phyloP scores from a whole-genome alignment of 2,797 vertebrate genomes.

The Rhinogobio ventralis region DNA sequence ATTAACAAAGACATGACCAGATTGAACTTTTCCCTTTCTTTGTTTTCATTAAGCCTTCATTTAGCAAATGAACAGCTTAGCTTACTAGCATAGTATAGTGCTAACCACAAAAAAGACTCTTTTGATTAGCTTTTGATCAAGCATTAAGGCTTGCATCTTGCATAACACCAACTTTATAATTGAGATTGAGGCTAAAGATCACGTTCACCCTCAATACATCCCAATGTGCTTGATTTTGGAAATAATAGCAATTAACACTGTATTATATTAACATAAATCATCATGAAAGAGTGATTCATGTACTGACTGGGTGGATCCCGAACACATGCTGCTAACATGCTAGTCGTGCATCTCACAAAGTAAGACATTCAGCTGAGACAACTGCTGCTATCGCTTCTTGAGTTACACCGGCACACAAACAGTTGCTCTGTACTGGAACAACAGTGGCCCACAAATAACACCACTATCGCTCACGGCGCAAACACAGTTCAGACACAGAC shows the following conservation, averaged over 20 bases:
- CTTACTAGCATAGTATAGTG: not conserved
- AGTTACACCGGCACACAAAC: constrained; percentile 47
- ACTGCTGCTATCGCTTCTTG: constrained; percentile 21
- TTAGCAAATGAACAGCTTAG: not conserved
- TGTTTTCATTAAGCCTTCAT: not conserved
- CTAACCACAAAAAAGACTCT: not conserved
- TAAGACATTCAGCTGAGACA: constrained; percentile 31
- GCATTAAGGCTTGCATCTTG: not conserved
- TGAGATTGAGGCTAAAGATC: not conserved
- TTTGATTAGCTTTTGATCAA: not conserved
- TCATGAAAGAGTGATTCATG: not conserved
- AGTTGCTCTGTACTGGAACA: constrained; percentile 39
- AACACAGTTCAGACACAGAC: constrained; percentile 31
- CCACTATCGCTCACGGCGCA: constrained; percentile 39
- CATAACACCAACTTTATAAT: not conserved
- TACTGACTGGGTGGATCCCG: not conserved
- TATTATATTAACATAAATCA: constrained; percentile 1
- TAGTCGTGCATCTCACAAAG: not conserved
- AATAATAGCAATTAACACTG: constrained; percentile 3
- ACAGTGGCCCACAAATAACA: constrained; percentile 49
- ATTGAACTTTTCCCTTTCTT: not conserved
- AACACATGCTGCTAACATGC: constrained; percentile 10
- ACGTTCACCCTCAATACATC: not conserved
- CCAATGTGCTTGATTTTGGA: not conserved
- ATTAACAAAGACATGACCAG: not conserved